These are phyloP conservation scores for Coenonympha glycerion DNA, from an alignment of 2,888 invertebrate species.

Conservation along the genomic window DNA sequence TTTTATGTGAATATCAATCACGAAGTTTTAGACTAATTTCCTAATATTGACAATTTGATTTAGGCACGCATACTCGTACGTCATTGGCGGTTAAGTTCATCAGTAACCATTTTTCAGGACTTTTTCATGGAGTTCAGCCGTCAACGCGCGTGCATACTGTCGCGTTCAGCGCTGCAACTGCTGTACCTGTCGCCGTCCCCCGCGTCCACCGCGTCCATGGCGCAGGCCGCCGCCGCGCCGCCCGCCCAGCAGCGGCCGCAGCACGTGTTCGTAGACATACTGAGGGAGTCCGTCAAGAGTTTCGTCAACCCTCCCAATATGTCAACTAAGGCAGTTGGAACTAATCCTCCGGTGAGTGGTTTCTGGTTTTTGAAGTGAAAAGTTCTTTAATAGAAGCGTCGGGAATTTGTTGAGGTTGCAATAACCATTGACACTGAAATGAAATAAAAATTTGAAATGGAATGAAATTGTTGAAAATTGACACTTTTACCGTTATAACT, in stretches of 20 bases:
- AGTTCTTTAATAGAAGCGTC: too few species aligned
- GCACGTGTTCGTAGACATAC: slow-evolving; percentile 82
- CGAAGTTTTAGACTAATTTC: too few species aligned
- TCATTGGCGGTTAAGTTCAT: too few species aligned
- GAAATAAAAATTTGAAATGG: too few species aligned
- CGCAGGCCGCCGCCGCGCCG: slow-evolving; percentile 48
- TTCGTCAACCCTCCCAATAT: slow-evolving; percentile 94
- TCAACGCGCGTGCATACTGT: slow-evolving; percentile 91
- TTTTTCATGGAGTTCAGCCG: slow-evolving; percentile 96
- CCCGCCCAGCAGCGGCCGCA: slow-evolving; percentile 45
- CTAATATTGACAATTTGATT: too few species aligned
- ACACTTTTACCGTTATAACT: too few species aligned
- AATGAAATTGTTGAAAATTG: too few species aligned
- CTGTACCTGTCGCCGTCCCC: slow-evolving; percentile 79
- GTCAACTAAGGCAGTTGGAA: slow-evolving; percentile 81
- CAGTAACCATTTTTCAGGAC: slow-evolving; percentile 74
- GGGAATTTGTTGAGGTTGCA: too few species aligned
- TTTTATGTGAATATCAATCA: too few species aligned
- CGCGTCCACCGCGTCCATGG: slow-evolving; percentile 52
- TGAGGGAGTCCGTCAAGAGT: slow-evolving; percentile 88
- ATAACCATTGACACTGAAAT: too few species aligned
- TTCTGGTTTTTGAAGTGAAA: background rate
- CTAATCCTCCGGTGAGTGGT: slow-evolving; percentile 78
- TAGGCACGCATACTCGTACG: too few species aligned
- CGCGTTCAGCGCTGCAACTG: slow-evolving; percentile 91